Conservation (phyloP, 2,797 vertebrate species). For the Gymnocypris eckloni region DNA sequence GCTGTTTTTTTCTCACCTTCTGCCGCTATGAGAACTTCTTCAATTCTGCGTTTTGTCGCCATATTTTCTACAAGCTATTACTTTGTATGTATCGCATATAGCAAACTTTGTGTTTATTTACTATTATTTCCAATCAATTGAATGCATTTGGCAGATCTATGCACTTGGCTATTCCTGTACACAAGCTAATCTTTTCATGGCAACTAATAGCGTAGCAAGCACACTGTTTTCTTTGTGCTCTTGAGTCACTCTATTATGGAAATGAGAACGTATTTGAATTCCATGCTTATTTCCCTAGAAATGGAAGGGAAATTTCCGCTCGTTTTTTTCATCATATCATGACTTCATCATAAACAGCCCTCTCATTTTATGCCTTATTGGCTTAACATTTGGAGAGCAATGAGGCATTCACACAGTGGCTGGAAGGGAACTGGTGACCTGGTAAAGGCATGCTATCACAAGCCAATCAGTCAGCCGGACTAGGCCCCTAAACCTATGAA, state of each 20-base stretch:
- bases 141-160: neutral
- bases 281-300: neutral
- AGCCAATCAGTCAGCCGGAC: slow-evolving; percentile 66
- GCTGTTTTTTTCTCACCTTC: slow-evolving; percentile 43
- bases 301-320: neutral
- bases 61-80: neutral
- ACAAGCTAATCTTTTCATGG: slow-evolving; percentile 4
- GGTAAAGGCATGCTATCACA: slow-evolving; percentile 68
- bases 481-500: slow-evolving; percentile 48
- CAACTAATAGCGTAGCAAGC: neutral
- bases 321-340: neutral
- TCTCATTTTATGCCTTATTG: slow-evolving; percentile 52
- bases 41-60: slow-evolving; percentile 5
- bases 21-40: slow-evolving; percentile 1
- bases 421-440: slow-evolving; percentile 66
- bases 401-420: slow-evolving; percentile 67
- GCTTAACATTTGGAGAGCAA: slow-evolving; percentile 63
- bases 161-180: neutral
- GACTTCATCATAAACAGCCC: slow-evolving; percentile 38
- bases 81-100: neutral
- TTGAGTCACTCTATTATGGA: slow-evolving; percentile 2
- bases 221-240: neutral
- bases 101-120: neutral
- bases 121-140: neutral
- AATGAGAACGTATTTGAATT: slow-evolving; percentile 24